Conservation (phyloP, 1,140 invertebrate genomes). For the Caenorhabditis tropicalis region DNA sequence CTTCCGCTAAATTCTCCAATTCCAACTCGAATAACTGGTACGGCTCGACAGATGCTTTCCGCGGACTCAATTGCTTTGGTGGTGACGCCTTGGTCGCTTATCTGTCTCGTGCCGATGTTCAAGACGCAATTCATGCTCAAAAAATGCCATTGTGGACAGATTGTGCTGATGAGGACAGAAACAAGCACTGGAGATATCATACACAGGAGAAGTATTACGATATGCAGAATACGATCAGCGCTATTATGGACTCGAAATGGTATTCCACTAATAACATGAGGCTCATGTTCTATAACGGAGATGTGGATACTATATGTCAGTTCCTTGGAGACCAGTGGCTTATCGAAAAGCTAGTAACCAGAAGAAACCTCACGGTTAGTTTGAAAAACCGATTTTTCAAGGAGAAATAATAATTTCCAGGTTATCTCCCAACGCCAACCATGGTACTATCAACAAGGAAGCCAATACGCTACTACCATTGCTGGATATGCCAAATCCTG, state of each 20-base stretch:
- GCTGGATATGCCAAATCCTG: conserved; percentile 48
- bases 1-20: conserved; percentile 10
- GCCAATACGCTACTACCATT: conserved; percentile 18
- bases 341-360: conserved; percentile 66
- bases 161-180: conserved; percentile 5
- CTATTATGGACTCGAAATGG: conserved; percentile 73
- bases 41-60: conserved; percentile 50
- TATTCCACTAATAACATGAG: conserved; percentile 66
- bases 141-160: conserved; percentile 8
- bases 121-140: conserved; percentile 73
- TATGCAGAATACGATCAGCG: conserved; percentile 72
- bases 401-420: not conserved
- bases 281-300: conserved; percentile 75
- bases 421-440: conserved; percentile 40
- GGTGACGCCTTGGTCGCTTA: conserved; percentile 67
- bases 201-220: conserved; percentile 27
- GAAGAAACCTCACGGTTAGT: conserved; percentile 38
- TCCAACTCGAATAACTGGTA: conserved; percentile 39
- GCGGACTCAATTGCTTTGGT: conserved; percentile 53
- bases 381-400: not conserved
- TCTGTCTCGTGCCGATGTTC: conserved; percentile 71
- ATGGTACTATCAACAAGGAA: conserved; percentile 52
- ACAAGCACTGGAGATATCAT: not conserved
- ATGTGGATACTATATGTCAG: conserved; percentile 76
- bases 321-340: conserved; percentile 76